These are phyloP conservation scores for Patiria pectinifera DNA, from an alignment of 53 echinoderm and acorn worm genomes.

Conservation along the genomic window DNA sequence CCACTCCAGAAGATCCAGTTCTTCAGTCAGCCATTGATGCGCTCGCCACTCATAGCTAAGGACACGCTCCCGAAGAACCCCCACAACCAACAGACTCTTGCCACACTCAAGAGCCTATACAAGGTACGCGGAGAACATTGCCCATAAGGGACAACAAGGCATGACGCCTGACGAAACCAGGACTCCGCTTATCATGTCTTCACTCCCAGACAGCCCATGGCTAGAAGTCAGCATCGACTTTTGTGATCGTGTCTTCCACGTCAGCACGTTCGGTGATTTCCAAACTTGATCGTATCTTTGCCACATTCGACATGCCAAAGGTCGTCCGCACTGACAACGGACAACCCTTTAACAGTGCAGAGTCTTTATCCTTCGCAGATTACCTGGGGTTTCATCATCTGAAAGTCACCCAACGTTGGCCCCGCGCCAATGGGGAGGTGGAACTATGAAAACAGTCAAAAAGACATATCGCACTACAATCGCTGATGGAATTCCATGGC, in stretches of 20 bases:
- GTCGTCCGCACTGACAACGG: too few species aligned
- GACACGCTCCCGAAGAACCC: slow-evolving; percentile 15
- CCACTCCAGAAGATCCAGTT: slow-evolving; percentile 29
- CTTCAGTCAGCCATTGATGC: slow-evolving; percentile 27
- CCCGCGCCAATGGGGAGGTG: too few species aligned
- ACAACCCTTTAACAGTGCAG: too few species aligned
- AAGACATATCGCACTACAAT: slow-evolving; percentile 66
- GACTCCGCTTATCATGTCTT: slow-evolving; percentile 51
- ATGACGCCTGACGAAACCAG: slow-evolving; percentile 10
- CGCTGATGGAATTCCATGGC: slow-evolving; percentile 56
- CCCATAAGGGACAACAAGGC: slow-evolving; percentile 45
- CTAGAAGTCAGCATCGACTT: slow-evolving; percentile 61
- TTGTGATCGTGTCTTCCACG: slow-evolving; percentile 41
- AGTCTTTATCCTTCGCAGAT: slow-evolving; percentile 59
- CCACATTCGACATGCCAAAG: too few species aligned
- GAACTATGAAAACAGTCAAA: slow-evolving; percentile 68
- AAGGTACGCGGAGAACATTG: slow-evolving; percentile 46
- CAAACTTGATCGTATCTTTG: slow-evolving; percentile 65
- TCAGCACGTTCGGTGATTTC: slow-evolving; percentile 65
- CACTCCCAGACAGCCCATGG: slow-evolving; percentile 33
- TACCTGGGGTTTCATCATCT: slow-evolving; percentile 72
- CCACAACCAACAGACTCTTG: too few species aligned
- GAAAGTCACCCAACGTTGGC: too few species aligned
- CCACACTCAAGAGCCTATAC: slow-evolving; percentile 25
- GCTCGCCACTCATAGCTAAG: slow-evolving; percentile 19